Percentiles rank a stretch among this genome's conserved stretches.
Evolutionary conservation across 2,797 vertebrate genomes (phyloP).

Genomic region (Tragopan temminckii): DNA sequence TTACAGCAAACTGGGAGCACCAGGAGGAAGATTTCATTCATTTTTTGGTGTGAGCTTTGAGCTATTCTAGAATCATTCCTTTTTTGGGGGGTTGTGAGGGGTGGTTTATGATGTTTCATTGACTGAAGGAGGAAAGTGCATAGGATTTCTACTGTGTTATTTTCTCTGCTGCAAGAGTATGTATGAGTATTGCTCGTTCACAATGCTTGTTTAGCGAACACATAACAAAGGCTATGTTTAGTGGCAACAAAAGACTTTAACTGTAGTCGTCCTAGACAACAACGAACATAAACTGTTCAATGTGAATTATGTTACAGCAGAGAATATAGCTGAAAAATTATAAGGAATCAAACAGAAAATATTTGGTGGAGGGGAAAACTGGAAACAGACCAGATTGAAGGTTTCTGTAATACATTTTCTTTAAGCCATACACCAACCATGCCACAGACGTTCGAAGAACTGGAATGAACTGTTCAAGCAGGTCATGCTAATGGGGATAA

Average conservation of each 20-base stretch:
- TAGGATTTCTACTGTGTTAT: background rate
- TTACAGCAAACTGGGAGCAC: background rate
- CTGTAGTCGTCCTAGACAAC: background rate
- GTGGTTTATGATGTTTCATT: background rate
- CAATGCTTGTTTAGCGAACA: background rate
- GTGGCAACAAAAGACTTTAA: background rate
- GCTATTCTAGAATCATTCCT: background rate
- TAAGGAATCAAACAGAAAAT: conserved; percentile 33
- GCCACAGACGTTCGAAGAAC: background rate
- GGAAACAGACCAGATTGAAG: background rate
- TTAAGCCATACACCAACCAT: background rate
- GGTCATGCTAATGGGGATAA: background rate
- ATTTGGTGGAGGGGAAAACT: background rate
- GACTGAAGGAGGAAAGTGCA: conserved; percentile 12
- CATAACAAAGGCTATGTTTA: background rate
- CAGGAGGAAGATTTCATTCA: background rate
- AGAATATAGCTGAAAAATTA: background rate
- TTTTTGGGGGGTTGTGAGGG: background rate
- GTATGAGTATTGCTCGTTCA: background rate
- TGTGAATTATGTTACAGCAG: background rate
- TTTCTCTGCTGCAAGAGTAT: fast-evolving
- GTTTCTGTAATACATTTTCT: background rate
- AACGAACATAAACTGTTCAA: background rate
- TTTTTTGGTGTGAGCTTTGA: background rate
- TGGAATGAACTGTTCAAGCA: conserved; percentile 42